Base-by-base conservation (phyloP, 2,797 vertebrate species). In the Rhinatrema bivittatum region DNA sequence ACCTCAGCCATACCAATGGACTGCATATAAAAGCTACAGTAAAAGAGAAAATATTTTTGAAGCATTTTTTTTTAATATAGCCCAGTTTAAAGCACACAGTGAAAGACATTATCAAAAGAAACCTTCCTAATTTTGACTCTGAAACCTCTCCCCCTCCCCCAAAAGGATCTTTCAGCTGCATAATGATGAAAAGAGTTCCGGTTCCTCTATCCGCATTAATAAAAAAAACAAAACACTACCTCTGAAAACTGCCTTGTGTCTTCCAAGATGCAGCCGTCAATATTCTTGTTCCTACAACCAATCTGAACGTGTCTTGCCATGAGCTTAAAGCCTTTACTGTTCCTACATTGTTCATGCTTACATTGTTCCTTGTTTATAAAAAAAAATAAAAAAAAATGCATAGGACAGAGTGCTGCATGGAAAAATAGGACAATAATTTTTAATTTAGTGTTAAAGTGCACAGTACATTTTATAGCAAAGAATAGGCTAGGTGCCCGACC, bases 361-460 rank as follows among this genome's bases (percentile, higher is more conserved):
- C 76, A n/a, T n/a, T n/a, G n/a, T n/a, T n/a, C n/a, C 78, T 78
- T n/a, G n/a, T n/a, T n/a, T n/a, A n/a, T n/a, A n/a, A n/a, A n/a
- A n/a, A n/a, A n/a, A n/a, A n/a, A n/a, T n/a, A n/a, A n/a, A n/a
- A n/a, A 84, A 81, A 82, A 79, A 84, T 73, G 65, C 56, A 5
- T 55, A 60, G 65, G n/a, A n/a, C 8, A 32, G 74, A 74, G 51
- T 62, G 72, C 70, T 76, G 73, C 62, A 58, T 63, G 71, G 50
- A 62, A 59, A 68, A 69, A 65, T 60, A 78, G 31, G 70, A 69
- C 72, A 74, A 78, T 70, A 84, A 56, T 66, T 66, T 66, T 77
- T 65, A 61, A 61, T 70, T 74, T 67, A 69, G 53, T 53, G 61
- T 81, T 89, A 88, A 89, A 88, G 87, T 88, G 86, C 87, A 75